Percentiles rank a stretch among this genome's conserved stretches.
Evolutionary conservation across 1,140 invertebrate species (phyloP).

Genomic region (Scaptomyza pallida): DNA sequence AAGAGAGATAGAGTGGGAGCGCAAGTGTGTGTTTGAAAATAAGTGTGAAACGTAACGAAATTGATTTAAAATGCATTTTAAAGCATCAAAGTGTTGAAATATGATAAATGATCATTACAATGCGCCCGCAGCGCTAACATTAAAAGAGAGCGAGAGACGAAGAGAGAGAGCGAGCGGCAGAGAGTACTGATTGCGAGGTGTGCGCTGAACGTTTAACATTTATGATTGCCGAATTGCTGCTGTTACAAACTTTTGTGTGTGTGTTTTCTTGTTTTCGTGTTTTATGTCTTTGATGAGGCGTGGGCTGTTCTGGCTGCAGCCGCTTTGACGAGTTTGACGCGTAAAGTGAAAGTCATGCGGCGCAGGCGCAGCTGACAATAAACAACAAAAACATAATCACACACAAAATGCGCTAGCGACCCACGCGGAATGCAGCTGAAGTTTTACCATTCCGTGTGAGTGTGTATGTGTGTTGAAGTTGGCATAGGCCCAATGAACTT

Average conservation of each 20-base stretch:
- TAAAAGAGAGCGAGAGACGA: conserved; percentile 2
- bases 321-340: conserved; percentile 61
- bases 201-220: conserved; percentile 17
- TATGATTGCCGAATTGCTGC: conserved; percentile 24
- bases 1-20: conserved; percentile 6
- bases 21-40: conserved; percentile 8
- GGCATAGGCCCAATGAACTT: conserved; percentile 47
- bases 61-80: conserved; percentile 83
- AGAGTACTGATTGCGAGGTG: conserved; percentile 16
- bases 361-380: conserved; percentile 47
- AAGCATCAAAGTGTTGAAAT: conserved; percentile 82
- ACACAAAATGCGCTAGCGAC: conserved; percentile 32
- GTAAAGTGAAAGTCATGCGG: conserved; percentile 66
- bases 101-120: conserved; percentile 76
- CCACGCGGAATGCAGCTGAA: conserved; percentile 29
- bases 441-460: neutral
- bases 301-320: conserved; percentile 61
- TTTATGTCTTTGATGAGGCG: conserved; percentile 28
- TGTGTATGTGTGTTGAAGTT: conserved; percentile 6
- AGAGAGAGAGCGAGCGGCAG: neutral
- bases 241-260: conserved; percentile 4
- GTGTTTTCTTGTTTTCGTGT: too few species aligned
- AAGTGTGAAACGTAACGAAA: conserved; percentile 68
- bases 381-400: conserved; percentile 6
- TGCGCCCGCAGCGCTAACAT: conserved; percentile 33